Evolutionary conservation across 2,797 vertebrate genomes (phyloP), one percentile per base, ranked within the genome.

Genomic region (Pagetopsis macropterus): DNA sequence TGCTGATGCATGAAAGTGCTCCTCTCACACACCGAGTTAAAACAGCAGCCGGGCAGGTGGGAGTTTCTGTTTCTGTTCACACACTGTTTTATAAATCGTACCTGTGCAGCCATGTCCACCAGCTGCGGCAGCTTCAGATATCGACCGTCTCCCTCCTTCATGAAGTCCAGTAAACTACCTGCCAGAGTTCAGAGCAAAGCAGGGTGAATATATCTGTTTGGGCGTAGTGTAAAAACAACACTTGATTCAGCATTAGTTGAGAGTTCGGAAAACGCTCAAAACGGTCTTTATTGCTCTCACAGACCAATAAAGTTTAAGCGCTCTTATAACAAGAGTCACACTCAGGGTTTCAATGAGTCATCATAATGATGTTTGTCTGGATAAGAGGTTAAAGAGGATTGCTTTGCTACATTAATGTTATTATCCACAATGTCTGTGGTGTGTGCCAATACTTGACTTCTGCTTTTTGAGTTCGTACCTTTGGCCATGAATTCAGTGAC

Each of bases 91-190:
- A 65, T 27, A 56, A 72, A 72, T 71, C 68, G 49, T 95, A 99
- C 98, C 97, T 99, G 98, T 83, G 97, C 97, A 81, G 97, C 98
- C 98, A 99, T 98, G 89, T 99, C 98, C 10, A 99, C 97, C 87
- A 99, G 93, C 76, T 99, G 97, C 10, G 98, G 98, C 83, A 99
- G 95, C 88, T 99, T 98, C 92, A 99, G 93, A 83, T 95, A 96
- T 81, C 96, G 97, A 16, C 98, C 98, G 71, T 99, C 97, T 58
- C 97, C 98, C 88, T 98, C 98, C 87, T 98, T 99, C 80, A 99
- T 94, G 89, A 98, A 99, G 90, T 99, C 97, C 89, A 99, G 88
- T 78, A 99, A 95, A 90, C 97, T 99, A 74, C 98, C 98, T 99
- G 90, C 45, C 14, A 41, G 54, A 73, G 64, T 52, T 55, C 1